Percentiles rank a stretch among this genome's conserved stretches.
Evolutionary conservation across 2,113 vertebrate species (phyloP).

Genomic region (Phaethornis superciliosus): DNA sequence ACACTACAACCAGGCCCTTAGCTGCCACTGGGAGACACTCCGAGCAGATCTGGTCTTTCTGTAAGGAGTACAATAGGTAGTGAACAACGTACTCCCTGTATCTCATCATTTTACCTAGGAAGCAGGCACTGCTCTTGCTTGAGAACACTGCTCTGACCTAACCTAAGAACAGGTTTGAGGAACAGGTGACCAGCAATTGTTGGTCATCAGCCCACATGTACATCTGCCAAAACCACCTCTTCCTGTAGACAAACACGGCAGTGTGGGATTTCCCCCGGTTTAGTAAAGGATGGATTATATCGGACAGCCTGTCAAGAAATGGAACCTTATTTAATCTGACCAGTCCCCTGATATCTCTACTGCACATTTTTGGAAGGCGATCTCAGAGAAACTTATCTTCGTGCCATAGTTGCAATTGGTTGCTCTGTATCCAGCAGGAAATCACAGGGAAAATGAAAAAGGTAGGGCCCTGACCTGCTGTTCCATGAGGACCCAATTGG

Average conservation of each 20-base stretch:
- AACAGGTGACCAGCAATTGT: neutral
- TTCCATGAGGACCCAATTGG: neutral
- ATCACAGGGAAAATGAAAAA: neutral
- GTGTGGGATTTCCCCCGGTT: neutral
- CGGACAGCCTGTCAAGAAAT: neutral
- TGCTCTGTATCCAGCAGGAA: neutral
- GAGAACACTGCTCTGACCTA: neutral
- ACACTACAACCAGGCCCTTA: neutral
- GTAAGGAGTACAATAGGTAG: neutral
- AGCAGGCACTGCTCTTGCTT: neutral
- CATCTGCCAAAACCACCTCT: neutral
- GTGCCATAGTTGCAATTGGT: neutral
- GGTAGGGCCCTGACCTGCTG: neutral
- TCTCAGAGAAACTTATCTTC: neutral
- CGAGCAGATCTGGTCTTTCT: neutral
- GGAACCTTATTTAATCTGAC: neutral
- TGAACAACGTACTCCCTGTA: fast-evolving
- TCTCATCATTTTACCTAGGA: neutral
- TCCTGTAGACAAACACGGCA: neutral
- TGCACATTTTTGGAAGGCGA: neutral
- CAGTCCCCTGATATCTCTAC: neutral
- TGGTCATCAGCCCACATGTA: neutral
- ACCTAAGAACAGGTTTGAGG: neutral
- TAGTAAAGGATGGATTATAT: neutral
- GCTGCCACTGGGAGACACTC: neutral